phyloP scores from a whole-genome alignment of 2,113 vertebrate species.

The Corvus cornix region DNA sequence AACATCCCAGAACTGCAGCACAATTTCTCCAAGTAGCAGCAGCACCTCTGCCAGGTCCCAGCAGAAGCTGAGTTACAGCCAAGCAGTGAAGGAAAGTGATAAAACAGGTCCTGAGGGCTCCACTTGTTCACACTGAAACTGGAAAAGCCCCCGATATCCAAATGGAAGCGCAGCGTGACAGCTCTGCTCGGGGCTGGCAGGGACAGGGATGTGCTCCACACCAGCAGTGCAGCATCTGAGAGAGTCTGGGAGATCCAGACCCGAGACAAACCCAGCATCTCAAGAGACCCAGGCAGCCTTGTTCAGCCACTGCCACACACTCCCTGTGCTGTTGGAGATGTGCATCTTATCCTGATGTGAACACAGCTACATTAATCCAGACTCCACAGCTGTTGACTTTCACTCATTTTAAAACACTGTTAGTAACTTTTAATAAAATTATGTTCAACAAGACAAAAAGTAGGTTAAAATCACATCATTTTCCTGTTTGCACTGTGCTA shows the following conservation, averaged over 20 bases:
- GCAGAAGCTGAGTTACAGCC: background rate
- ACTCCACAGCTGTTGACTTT: background rate
- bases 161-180: rapidly evolving
- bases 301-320: background rate
- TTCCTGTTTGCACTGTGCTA: background rate
- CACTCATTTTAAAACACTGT: background rate
- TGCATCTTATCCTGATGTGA: rapidly evolving
- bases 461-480: background rate
- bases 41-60: background rate
- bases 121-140: rapidly evolving
- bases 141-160: rapidly evolving
- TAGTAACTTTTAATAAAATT: conserved; percentile 16
- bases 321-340: background rate
- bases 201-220: rapidly evolving
- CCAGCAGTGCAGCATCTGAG: background rate
- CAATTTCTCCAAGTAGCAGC: background rate
- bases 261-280: rapidly evolving
- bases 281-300: background rate
- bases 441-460: background rate
- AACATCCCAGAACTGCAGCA: background rate
- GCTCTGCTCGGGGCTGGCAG: background rate
- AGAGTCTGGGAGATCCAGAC: background rate
- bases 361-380: background rate
- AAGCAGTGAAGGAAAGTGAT: background rate
- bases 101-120: background rate